A percentile compares a stretch with the other conserved stretches of the same genome.
These are phyloP conservation scores for Oscheius sp. DNA, from an alignment of 2,888 invertebrate genomes.

Conservation along the genomic window DNA sequence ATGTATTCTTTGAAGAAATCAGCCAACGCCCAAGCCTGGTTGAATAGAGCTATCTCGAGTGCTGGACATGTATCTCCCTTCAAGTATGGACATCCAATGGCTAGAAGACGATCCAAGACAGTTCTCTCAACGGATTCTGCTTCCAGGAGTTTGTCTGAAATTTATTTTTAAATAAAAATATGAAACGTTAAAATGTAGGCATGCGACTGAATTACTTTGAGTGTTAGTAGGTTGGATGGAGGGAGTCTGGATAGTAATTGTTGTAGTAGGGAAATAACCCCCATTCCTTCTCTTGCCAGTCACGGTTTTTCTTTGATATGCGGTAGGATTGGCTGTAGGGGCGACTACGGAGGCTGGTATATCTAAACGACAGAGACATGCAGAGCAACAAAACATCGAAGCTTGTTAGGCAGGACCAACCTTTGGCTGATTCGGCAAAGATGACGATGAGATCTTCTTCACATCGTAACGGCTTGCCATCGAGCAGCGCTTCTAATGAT, in stretches of 20 bases:
- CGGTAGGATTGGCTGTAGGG: not conserved
- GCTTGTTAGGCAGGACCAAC: not conserved
- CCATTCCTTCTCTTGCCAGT: no score
- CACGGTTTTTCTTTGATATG: not conserved
- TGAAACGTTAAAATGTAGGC: no score
- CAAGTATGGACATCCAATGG: conserved; percentile 6
- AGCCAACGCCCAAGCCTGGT: conserved; percentile 14
- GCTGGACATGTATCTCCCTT: not conserved
- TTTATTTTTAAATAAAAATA: no score
- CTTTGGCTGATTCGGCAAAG: conserved; percentile 31
- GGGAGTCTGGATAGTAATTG: no score
- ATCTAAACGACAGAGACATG: not conserved
- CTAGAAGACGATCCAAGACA: conserved; percentile 18
- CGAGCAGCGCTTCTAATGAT: conserved; percentile 38
- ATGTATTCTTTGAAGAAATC: conserved; percentile 13
- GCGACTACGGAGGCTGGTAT: not conserved
- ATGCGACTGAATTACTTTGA: no score
- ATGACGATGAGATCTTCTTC: conserved; percentile 36
- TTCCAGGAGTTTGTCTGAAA: not conserved
- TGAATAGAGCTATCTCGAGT: conserved; percentile 20
- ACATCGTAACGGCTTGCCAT: conserved; percentile 32
- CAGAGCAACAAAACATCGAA: not conserved
- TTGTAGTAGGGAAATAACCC: no score
- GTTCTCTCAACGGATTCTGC: conserved; percentile 19
- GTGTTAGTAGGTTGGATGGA: no score